Evolutionary conservation across 2,113 vertebrate genomes (phyloP), one percentile per base, ranked within the genome.

Genomic region (Carassius auratus): DNA sequence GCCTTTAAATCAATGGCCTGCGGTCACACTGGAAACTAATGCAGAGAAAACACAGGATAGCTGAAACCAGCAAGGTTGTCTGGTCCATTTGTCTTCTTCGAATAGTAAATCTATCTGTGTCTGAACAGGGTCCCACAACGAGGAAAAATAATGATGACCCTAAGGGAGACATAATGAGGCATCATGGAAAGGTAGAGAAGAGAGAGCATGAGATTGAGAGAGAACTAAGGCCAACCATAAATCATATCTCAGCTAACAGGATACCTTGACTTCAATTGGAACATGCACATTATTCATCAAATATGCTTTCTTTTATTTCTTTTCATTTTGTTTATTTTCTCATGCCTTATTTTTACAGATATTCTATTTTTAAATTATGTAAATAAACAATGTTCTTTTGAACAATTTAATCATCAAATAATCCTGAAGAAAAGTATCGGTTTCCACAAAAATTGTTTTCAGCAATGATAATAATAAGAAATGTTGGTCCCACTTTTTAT

Each of bases 71-170:
- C 90, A 91, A 88, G 86, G 91, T 88, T 86, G 84, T 26, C 62
- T 76, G 86, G 86, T 89, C 83, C 89, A 93, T 93, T 94, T 91
- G 90, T 94, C 92, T 94, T 93, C 90, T 92, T 90, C 89, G 93
- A 93, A 92, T 92, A 89, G 90, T 91, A 92, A 93, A 94, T 94
- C 90, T 89, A 93, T 94, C 91, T 87, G 52, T 88, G 88, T 91
- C 89, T 89, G 85, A 81, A 76, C 64, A 85, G 86, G 86, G 73
- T 81, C 75, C 79, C 86, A 82, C 30, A 59, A 77, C 66, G 55
- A 48, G 86, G 89, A 83, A 86, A 89, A 85, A 86, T 84, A 88
- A 83, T 87, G 87, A 78, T 83, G 85, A 91, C 87, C 88, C 71
- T 85, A 88, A 48, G 66, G 78, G 76, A 38, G 61, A 85, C 52